Conservation (phyloP, 2,113 vertebrate genomes). For the Dryoscopus gambensis region DNA sequence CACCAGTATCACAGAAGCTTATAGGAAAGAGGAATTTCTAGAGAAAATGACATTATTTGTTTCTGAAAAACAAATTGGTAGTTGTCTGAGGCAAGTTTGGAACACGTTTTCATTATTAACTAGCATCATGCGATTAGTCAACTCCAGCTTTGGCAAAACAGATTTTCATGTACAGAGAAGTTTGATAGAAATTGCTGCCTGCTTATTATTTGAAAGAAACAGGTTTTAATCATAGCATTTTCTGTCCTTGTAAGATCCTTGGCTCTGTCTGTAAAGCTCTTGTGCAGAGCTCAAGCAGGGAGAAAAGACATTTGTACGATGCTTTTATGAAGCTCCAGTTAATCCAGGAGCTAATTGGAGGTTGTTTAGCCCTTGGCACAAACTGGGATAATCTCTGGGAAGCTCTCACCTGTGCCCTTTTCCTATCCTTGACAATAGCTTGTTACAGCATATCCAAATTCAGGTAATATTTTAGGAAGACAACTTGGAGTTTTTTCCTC, state of each 20-base stretch:
- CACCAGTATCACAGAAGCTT: neutral
- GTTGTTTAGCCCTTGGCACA: neutral
- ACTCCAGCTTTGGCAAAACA: neutral
- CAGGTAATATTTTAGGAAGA: neutral
- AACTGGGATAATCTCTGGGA: neutral
- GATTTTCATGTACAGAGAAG: neutral
- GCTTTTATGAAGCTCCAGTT: neutral
- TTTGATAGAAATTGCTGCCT: neutral
- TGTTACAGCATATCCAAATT: neutral
- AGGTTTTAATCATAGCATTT: neutral
- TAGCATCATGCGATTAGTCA: neutral
- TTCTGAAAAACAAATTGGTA: neutral
- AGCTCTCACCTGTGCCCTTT: neutral
- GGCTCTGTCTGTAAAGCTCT: neutral
- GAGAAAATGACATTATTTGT: neutral
- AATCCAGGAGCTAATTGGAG: neutral
- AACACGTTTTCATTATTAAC: constrained; percentile 5
- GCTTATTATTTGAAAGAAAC: neutral
- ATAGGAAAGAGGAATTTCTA: neutral
- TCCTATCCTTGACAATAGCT: neutral
- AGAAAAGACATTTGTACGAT: neutral
- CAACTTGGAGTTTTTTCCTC: neutral
- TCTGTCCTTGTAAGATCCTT: neutral
- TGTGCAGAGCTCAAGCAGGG: neutral
- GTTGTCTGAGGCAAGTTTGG: neutral